A percentile compares a stretch with the other conserved stretches of the same genome.
Conservation (phyloP, 1,140 invertebrate species). For the Drosophila santomea region DNA sequence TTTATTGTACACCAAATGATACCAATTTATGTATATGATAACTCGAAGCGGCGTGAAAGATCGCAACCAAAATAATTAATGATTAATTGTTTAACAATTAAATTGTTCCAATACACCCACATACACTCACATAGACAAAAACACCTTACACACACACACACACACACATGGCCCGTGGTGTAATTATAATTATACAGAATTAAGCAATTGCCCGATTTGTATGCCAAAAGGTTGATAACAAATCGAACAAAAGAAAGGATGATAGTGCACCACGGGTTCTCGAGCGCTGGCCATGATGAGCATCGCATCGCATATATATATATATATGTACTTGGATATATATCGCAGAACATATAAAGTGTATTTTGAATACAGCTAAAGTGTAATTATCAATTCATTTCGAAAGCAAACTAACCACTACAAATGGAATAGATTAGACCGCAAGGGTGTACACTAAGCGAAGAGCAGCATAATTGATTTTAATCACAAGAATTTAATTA, state of each 20-base stretch:
- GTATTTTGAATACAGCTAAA: conserved; percentile 75
- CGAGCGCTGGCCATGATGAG: conserved; percentile 13
- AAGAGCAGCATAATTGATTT: conserved; percentile 66
- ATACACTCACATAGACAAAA: conserved; percentile 10
- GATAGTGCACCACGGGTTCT: conserved; percentile 13
- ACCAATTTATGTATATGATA: conserved; percentile 22
- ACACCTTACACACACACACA: conserved; percentile 34
- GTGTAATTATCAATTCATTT: conserved; percentile 66
- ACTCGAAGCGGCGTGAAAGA: conserved; percentile 2
- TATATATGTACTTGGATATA: conserved; percentile 12
- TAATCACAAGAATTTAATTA: conserved; percentile 81
- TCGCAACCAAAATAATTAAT: conserved; percentile 23
- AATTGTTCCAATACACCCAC: conserved; percentile 47
- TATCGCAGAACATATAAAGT: conserved; percentile 69
- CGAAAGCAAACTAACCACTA: conserved; percentile 80
- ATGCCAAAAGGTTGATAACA: conserved; percentile 10
- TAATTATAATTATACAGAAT: conserved; percentile 31
- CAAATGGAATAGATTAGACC: conserved; percentile 69
- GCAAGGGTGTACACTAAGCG: conserved; percentile 40
- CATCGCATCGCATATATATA: conserved; percentile 5
- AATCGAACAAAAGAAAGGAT: background rate
- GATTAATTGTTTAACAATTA: conserved; percentile 33
- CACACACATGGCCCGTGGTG: conserved; percentile 37
- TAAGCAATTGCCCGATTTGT: conserved; percentile 23
- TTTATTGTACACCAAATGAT: conserved; percentile 47